A percentile compares a stretch with the other conserved stretches of the same genome.
These are phyloP conservation scores for Sericinus montela DNA, from an alignment of 2,888 invertebrate species.

Conservation along the genomic window DNA sequence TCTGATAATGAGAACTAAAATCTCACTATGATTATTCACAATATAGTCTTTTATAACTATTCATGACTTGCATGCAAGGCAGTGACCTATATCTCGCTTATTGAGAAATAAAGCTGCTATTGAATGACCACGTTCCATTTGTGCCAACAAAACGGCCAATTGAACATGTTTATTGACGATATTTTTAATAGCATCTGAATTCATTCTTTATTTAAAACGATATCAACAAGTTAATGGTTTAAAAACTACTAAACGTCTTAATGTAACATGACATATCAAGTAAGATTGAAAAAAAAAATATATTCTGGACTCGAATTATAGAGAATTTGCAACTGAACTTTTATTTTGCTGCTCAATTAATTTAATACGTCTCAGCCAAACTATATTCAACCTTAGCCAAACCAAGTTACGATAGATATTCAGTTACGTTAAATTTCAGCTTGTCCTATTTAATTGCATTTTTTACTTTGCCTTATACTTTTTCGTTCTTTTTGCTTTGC, in stretches of 20 bases:
- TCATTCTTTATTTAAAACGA: too few species aligned
- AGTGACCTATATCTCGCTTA: not conserved
- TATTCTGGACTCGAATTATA: conserved; percentile 4
- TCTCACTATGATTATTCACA: too few species aligned
- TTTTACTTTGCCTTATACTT: conserved; percentile 23
- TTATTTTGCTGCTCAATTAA: conserved; percentile 2
- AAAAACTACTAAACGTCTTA: conserved; percentile 16
- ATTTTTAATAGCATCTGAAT: not conserved
- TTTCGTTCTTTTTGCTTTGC: too few species aligned
- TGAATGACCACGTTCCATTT: conserved; percentile 8
- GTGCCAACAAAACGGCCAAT: conserved; percentile 11
- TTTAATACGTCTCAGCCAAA: not conserved
- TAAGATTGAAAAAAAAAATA: conserved; percentile 19
- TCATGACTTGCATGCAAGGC: too few species aligned
- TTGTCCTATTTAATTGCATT: conserved; percentile 17
- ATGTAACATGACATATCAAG: conserved; percentile 31
- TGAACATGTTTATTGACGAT: conserved; percentile 3
- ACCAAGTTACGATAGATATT: not conserved
- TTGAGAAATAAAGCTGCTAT: conserved; percentile 14
- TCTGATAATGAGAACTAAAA: too few species aligned
- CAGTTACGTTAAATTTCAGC: not conserved
- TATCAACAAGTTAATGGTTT: too few species aligned
- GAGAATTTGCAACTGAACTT: conserved; percentile 4
- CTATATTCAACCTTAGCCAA: conserved; percentile 2
- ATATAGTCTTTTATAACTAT: too few species aligned